Base-by-base conservation (phyloP, 2,888 invertebrate species). In the Rhagonycha fulva region DNA sequence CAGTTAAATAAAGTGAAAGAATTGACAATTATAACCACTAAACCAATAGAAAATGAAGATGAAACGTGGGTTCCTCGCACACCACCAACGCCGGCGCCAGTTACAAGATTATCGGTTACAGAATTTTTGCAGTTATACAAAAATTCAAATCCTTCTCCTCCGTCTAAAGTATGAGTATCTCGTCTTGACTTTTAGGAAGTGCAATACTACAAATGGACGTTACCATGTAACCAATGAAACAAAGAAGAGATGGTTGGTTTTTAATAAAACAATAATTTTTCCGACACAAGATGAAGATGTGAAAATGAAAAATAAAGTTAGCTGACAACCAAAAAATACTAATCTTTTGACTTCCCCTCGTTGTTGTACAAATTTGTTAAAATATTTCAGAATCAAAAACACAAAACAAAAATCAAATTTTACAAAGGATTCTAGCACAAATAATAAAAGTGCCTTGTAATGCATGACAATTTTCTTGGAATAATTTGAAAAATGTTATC, bases 1-100 rank as follows among this genome's bases (percentile, higher is more conserved):
- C 91, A 92, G 83, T 88, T 92, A 81, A 89, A 89, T 30, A 88
- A 89, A 83, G 85, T 87, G 72, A 85, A 86, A 74, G 84, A 83
- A 80, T 79, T 82, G 14, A 72, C 74, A 19, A 78, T 76, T 61
- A 60, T 73, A 9, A 69, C 67, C 14, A 73, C 74, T n/a, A 74
- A 76, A 70, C 68, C 76, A 62, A 68, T 72, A 19, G 73, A 72
- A 23, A 72, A 77, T 10, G 74, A 71, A 5, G 74, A 68, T 11
- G 78, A 81, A 12, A 26, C 71, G 14, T 71, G 76, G 72, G 73
- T 77, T n/a, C 79, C 79, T 5, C 82, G 83, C 24, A 78, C 85
- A 9, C 83, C 83, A 19, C 83, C 85, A 5, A 76, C 81, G 14
- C 83, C 85, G 7, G 74, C 81, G 14, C 80, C 81, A 19, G 80